These are phyloP conservation scores for Parthenolecanium corni DNA, from an alignment of 2,888 invertebrate genomes.

Conservation along the genomic window DNA sequence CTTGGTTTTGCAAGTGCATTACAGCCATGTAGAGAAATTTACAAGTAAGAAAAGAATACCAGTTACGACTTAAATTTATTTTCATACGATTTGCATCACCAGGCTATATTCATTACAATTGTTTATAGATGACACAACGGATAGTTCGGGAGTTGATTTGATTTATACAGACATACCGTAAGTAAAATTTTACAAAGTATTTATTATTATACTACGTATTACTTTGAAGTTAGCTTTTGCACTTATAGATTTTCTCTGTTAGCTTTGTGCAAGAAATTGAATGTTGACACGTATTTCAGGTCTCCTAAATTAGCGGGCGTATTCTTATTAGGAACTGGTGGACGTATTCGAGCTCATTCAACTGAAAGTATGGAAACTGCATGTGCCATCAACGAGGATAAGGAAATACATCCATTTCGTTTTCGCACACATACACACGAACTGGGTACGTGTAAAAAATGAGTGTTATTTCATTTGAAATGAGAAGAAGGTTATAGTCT, in stretches of 20 bases:
- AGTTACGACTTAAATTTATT: background rate
- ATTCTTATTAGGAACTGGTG: constrained; percentile 75
- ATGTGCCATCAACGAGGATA: constrained; percentile 58
- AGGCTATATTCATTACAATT: background rate
- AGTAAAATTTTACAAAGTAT: constrained; percentile 37
- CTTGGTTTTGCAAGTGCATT: constrained; percentile 88
- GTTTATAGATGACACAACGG: constrained; percentile 57
- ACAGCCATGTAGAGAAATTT: constrained; percentile 39
- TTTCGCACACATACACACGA: constrained; percentile 90
- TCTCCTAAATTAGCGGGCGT: constrained; percentile 84
- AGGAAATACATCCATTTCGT: constrained; percentile 85
- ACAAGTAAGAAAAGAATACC: constrained; percentile 6
- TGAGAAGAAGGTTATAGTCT: no score
- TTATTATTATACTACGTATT: no score
- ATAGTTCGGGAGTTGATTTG: constrained; percentile 72
- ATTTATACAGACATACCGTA: constrained; percentile 62
- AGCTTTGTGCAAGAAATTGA: background rate
- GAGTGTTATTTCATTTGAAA: no score
- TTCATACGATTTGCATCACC: background rate
- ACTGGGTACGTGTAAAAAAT: constrained; percentile 49
- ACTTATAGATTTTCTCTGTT: background rate
- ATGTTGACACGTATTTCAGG: constrained; percentile 43
- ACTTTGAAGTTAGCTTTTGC: background rate
- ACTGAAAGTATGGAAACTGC: constrained; percentile 83
- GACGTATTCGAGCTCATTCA: constrained; percentile 56